phyloP scores from a whole-genome alignment of 2,888 invertebrate genomes.

The Endotricha flammealis region DNA sequence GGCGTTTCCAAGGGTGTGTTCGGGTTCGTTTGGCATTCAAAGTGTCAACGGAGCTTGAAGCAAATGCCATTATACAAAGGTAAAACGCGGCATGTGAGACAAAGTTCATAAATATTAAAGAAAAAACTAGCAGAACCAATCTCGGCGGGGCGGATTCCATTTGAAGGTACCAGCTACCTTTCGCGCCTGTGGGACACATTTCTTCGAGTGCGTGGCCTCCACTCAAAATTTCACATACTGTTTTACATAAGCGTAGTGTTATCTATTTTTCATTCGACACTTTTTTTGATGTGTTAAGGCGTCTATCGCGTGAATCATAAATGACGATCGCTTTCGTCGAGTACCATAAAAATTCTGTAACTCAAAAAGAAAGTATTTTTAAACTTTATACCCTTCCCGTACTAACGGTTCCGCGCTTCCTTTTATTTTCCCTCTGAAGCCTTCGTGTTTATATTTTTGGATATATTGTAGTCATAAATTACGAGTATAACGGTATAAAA shows the following conservation, averaged over 20 bases:
- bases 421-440: conserved; percentile 17
- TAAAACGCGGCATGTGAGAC: conserved; percentile 55
- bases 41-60: conserved; percentile 51
- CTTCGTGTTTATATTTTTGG: conserved; percentile 29
- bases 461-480: conserved; percentile 36
- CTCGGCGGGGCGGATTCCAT: conserved; percentile 61
- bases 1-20: conserved; percentile 38
- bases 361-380: conserved; percentile 38
- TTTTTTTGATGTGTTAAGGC: conserved; percentile 55
- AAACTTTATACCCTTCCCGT: conserved; percentile 31
- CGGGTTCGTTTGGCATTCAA: conserved; percentile 53
- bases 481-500: conserved; percentile 22
- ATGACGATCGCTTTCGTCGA: conserved; percentile 59
- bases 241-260: conserved; percentile 62
- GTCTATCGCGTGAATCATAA: conserved; percentile 67
- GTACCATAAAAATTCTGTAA: conserved; percentile 46
- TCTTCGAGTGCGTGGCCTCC: conserved; percentile 50
- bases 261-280: conserved; percentile 61
- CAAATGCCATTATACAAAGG: conserved; percentile 61
- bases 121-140: conserved; percentile 65
- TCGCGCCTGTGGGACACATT: conserved; percentile 54
- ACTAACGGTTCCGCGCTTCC: conserved; percentile 28
- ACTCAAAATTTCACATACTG: conserved; percentile 61
- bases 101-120: conserved; percentile 70
- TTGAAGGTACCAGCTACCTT: conserved; percentile 45